Evolutionary conservation across 2,113 vertebrate species (phyloP), one percentile per base, ranked within the genome.

Genomic region (Psilopsiagon aymara): DNA sequence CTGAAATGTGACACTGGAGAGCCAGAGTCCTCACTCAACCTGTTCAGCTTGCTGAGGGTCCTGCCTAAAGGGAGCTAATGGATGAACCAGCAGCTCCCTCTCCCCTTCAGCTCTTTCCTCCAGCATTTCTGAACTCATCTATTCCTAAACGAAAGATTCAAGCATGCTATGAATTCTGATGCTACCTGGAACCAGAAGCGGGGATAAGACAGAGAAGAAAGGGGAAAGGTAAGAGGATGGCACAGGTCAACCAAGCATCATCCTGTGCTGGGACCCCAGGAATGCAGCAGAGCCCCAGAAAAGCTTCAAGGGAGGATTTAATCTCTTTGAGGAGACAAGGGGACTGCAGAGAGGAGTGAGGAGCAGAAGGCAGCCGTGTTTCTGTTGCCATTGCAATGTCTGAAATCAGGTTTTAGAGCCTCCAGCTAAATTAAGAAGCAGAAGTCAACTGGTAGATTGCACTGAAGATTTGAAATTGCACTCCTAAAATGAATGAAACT

Each of bases 401-500:
- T 78, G 4, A 37, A 51, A 62, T 28, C 51, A 29, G 55, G 19
- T 23, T 71, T 82, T 52, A 6, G 37, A 92, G 53, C 20, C 52
- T 64, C 39, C 82, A 25, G 76, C 81, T 89, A 87, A 94, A 92
- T 79, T 33, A 66, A 77, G 95, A 91, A 92, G 80, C 62, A 78
- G 31, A 96, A 95, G 95, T 82, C 91, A 95, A 92, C 83, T 47
- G 73, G 39, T 84, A 39, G 83, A 60, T 79, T 41, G 83, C 47
- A 28, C 43, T 44, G 55, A 82, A 15, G 69, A 86, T 78, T 33
- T 86, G 83, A 89, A 79, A 74, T 81, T 18, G 44, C 10, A 4
- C 69, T 90, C 64, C 4, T 24, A 68, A 94, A 92, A 94, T 47
- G 83, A 97, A 92, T 83, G 77, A 89, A 95, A 95, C 60, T 96